Evolutionary conservation across 2,888 invertebrate species (phyloP).

Genomic region (Meghimatium bilineatum): DNA sequence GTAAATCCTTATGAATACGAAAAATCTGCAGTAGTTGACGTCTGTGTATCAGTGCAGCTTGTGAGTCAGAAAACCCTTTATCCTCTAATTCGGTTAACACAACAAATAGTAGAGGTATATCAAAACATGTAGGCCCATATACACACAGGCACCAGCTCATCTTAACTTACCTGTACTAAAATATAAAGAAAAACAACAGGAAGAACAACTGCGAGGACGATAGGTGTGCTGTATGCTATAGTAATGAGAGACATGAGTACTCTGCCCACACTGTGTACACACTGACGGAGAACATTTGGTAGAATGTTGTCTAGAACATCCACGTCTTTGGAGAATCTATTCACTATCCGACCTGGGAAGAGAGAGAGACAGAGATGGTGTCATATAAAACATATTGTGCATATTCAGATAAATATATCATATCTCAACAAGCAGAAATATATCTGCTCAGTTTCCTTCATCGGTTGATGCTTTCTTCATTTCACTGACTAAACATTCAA

Average conservation of each 20-base stretch:
- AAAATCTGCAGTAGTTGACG: too few relatives aligned
- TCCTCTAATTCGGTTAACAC: too few relatives aligned
- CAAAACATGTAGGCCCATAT: too few relatives aligned
- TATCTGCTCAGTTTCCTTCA: too few relatives aligned
- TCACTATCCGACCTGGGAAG: conserved; percentile 41
- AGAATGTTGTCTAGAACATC: conserved; percentile 40
- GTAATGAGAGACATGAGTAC: conserved; percentile 37
- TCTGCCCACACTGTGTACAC: conserved; percentile 19
- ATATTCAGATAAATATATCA: neutral
- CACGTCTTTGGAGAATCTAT: conserved; percentile 41
- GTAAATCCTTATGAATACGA: too few relatives aligned
- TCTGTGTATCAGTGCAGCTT: too few relatives aligned
- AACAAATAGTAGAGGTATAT: too few relatives aligned
- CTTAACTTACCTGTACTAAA: conserved; percentile 33
- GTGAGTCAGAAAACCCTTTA: too few relatives aligned
- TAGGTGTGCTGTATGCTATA: conserved; percentile 39
- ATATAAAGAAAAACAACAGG: conserved; percentile 41
- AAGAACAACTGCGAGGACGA: conserved; percentile 38
- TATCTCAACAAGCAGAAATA: too few relatives aligned
- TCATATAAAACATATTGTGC: neutral
- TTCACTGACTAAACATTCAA: too few relatives aligned
- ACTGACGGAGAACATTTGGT: conserved; percentile 29
- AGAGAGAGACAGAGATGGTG: neutral
- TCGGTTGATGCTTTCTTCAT: too few relatives aligned
- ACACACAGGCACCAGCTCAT: too few relatives aligned